A percentile compares a stretch with the other conserved stretches of the same genome.
Conservation (phyloP, 2,797 vertebrate genomes). For the Mionectes olivaceus region DNA sequence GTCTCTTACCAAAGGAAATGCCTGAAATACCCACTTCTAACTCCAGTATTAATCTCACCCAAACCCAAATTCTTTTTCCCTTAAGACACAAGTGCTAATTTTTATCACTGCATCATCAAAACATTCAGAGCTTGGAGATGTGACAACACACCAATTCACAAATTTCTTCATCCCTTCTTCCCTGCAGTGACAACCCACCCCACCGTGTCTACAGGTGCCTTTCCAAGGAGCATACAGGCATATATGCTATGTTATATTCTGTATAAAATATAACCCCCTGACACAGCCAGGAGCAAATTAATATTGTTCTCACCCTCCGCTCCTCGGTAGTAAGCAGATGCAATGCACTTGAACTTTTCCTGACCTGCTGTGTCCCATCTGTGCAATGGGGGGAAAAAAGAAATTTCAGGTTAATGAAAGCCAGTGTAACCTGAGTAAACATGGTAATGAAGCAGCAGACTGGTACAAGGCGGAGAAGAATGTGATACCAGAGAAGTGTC, state of each 20-base stretch:
- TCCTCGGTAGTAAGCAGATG: slow-evolving; percentile 91
- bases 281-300: not conserved
- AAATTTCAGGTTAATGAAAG: slow-evolving; percentile 29
- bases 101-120: not conserved
- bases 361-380: slow-evolving; percentile 97
- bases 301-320: slow-evolving; percentile 85
- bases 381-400: not conserved
- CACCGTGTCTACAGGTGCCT: not conserved
- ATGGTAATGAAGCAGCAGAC: slow-evolving; percentile 16
- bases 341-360: slow-evolving; percentile 95
- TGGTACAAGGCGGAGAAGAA: slow-evolving; percentile 17
- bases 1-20: not conserved
- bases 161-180: not conserved
- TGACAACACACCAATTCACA: not conserved
- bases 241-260: not conserved
- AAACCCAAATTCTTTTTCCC: not conserved
- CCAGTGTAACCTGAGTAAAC: slow-evolving; percentile 16
- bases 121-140: not conserved
- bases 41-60: not conserved
- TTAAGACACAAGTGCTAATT: not conserved
- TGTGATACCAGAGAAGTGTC: slow-evolving; percentile 24
- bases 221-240: not conserved
- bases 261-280: not conserved
- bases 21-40: not conserved
- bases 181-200: not conserved